These are phyloP conservation scores for Platysteira castanea DNA, from an alignment of 2,113 vertebrate genomes.

Conservation along the genomic window DNA sequence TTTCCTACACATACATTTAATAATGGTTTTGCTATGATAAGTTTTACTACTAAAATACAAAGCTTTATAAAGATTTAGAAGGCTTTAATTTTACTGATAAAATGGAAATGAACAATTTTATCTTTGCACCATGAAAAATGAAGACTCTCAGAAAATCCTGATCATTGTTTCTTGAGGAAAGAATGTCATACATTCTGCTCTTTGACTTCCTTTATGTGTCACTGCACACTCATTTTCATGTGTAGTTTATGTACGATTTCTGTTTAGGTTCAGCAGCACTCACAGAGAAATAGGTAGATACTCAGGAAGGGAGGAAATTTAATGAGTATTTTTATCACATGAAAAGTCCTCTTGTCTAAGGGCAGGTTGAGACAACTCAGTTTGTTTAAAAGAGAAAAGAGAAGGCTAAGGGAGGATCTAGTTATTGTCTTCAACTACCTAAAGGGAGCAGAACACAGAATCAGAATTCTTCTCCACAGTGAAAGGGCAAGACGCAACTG, in stretches of 20 bases:
- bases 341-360: not conserved
- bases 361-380: not conserved
- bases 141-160: not conserved
- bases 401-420: not conserved
- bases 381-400: not conserved
- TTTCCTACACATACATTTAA: conserved; percentile 23
- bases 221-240: not conserved
- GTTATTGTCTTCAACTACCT: not conserved
- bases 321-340: not conserved
- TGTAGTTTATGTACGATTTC: not conserved
- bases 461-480: not conserved
- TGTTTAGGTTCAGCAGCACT: not conserved
- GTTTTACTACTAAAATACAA: conserved; percentile 8
- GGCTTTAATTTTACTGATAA: not conserved
- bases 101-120: not conserved
- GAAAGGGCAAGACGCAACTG: not conserved
- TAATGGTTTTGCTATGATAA: conserved; percentile 1
- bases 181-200: not conserved
- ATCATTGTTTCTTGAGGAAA: not conserved
- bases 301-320: not conserved
- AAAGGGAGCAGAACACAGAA: not conserved
- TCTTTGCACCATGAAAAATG: not conserved
- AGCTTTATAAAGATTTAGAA: conserved; percentile 16
- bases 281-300: not conserved
- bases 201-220: not conserved